A percentile compares a stretch with the other conserved stretches of the same genome.
Conservation (phyloP, 2,113 vertebrate species). For the Stigmatopora argus region DNA sequence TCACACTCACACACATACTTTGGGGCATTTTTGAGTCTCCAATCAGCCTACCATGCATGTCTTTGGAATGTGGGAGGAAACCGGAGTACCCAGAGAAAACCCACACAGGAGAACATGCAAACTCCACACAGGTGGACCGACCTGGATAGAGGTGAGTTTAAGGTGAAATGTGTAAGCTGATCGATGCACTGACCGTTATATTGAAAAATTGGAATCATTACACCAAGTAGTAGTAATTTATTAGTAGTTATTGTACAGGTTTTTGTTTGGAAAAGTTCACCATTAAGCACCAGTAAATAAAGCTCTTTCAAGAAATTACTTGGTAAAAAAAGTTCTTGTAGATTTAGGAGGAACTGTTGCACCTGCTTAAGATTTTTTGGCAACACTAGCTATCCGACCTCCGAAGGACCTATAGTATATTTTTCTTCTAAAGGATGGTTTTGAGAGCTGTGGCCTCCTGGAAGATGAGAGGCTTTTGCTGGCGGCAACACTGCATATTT, state of each 20-base stretch:
- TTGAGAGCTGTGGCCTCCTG: constrained; percentile 48
- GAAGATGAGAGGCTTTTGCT: constrained; percentile 51
- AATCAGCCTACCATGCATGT: too few relatives aligned
- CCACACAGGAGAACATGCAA: too few relatives aligned
- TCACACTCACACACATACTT: too few relatives aligned
- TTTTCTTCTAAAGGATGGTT: constrained; percentile 27
- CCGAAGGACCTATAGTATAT: constrained; percentile 24
- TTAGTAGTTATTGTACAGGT: constrained; percentile 13
- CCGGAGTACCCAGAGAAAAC: too few relatives aligned
- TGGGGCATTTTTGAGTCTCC: too few relatives aligned
- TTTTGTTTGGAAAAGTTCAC: constrained; percentile 41
- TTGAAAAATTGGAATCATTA: constrained; percentile 30
- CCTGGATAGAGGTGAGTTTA: too few relatives aligned
- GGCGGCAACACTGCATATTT: constrained; percentile 54
- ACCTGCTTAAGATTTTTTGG: constrained; percentile 33
- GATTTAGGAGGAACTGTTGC: constrained; percentile 38
- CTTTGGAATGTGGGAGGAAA: too few relatives aligned
- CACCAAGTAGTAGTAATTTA: constrained; percentile 23
- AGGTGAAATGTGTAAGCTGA: too few relatives aligned
- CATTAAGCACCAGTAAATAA: constrained; percentile 30
- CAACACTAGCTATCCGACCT: constrained; percentile 19
- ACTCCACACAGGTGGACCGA: too few relatives aligned
- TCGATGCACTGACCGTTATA: neutral
- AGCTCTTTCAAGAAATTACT: constrained; percentile 56
- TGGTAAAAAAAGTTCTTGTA: constrained; percentile 31